A percentile compares a stretch with the other conserved stretches of the same genome.
Conservation (phyloP, 2,888 invertebrate species). For the Eretmocerus hayati region DNA sequence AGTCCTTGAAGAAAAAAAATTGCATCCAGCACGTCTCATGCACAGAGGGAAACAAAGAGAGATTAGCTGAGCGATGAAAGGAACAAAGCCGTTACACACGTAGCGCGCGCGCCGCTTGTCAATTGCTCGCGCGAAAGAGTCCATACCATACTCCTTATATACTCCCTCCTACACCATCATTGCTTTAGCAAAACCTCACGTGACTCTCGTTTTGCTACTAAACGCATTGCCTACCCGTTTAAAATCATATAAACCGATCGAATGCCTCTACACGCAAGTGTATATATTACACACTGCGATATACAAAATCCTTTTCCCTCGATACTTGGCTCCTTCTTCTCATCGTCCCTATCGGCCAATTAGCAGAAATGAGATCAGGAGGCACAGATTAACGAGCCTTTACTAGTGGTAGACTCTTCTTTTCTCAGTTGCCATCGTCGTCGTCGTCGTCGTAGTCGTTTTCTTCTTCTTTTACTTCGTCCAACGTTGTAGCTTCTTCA, state of each 20-base stretch:
- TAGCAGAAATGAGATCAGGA: slow-evolving; percentile 42
- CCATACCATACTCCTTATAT: neutral
- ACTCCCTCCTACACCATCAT: too few species aligned
- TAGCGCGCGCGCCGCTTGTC: slow-evolving; percentile 2
- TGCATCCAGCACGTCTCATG: neutral
- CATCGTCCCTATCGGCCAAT: slow-evolving; percentile 42
- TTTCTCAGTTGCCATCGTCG: slow-evolving; percentile 27
- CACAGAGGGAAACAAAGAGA: slow-evolving; percentile 6
- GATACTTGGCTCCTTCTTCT: too few species aligned
- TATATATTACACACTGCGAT: too few species aligned
- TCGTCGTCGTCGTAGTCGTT: slow-evolving; percentile 28
- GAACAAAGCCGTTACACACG: slow-evolving; percentile 17
- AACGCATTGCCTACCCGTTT: too few species aligned
- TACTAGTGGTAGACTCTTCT: slow-evolving; percentile 5
- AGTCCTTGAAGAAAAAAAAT: neutral
- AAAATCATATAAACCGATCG: too few species aligned
- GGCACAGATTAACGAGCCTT: slow-evolving; percentile 37
- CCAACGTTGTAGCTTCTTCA: too few species aligned
- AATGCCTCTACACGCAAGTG: too few species aligned
- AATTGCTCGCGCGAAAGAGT: slow-evolving; percentile 1
- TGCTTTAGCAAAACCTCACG: too few species aligned
- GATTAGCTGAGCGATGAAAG: slow-evolving; percentile 8
- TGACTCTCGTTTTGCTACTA: too few species aligned
- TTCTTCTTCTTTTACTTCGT: too few species aligned
- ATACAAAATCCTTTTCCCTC: too few species aligned